A percentile compares a stretch with the other conserved stretches of the same genome.
phyloP scores from a whole-genome alignment of 2,113 vertebrate species.

The Speoplatyrhinus poulsoni region DNA sequence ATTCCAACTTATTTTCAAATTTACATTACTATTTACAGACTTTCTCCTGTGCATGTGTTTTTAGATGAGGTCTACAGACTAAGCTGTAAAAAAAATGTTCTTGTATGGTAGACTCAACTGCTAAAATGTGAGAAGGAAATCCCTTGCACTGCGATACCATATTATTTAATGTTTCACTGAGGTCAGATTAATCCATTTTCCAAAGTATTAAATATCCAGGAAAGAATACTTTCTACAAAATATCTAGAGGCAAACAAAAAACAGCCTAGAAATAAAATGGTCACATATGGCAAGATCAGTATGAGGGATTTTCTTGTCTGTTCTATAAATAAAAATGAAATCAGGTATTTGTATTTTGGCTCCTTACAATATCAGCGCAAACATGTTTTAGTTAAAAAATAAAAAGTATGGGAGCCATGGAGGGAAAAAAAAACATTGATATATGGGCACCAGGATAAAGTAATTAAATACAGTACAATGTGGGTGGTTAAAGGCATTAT shows the following conservation, averaged over 20 bases:
- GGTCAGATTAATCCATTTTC: too few species aligned
- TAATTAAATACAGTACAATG: too few species aligned
- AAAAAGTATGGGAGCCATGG: background rate
- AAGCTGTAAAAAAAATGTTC: conserved; percentile 21
- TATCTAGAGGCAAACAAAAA: background rate
- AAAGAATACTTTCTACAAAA: conserved; percentile 16
- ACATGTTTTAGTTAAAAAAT: background rate
- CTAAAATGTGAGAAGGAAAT: conserved; percentile 10
- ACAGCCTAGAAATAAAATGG: conserved; percentile 3
- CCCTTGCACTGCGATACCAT: conserved; percentile 1
- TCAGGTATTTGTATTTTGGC: conserved; percentile 23
- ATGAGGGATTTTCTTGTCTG: conserved; percentile 19
- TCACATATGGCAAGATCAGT: conserved; percentile 24
- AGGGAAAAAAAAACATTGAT: background rate
- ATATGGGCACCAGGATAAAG: too few species aligned
- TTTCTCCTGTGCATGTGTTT: conserved; percentile 31
- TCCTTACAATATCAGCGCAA: conserved; percentile 21
- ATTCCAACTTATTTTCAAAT: conserved; percentile 85
- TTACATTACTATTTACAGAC: conserved; percentile 96
- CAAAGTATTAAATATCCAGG: conserved; percentile 15
- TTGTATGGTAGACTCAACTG: conserved; percentile 5
- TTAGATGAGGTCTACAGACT: conserved; percentile 10
- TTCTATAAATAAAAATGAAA: conserved; percentile 18
- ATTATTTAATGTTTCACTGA: background rate
- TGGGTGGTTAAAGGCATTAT: too few species aligned